Conservation (phyloP, 2,113 vertebrate genomes). For the Acrocephalus kingi region DNA sequence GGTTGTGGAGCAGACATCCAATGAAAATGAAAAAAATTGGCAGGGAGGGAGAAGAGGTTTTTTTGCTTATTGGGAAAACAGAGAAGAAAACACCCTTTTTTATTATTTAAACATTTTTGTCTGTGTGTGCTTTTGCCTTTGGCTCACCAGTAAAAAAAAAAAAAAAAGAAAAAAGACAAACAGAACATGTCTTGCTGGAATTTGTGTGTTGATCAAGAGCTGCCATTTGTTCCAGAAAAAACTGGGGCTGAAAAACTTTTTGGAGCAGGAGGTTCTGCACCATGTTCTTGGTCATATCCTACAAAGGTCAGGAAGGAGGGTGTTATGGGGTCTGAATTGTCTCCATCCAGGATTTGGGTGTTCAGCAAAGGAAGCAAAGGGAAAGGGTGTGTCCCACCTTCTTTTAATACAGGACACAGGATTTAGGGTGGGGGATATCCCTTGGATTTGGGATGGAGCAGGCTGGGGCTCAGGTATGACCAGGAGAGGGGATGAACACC, state of each 20-base stretch:
- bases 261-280: not conserved
- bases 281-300: not conserved
- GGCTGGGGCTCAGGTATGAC: not conserved
- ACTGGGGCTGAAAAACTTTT: not conserved
- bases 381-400: not conserved
- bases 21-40: not conserved
- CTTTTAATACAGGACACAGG: not conserved
- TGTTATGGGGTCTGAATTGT: fast-evolving
- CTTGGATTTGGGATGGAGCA: not conserved
- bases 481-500: not conserved
- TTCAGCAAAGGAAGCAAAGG: not conserved
- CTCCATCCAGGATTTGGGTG: not conserved
- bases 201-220: not conserved
- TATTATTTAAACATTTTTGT: slow-evolving; percentile 26
- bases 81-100: slow-evolving; percentile 11
- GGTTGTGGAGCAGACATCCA: not conserved
- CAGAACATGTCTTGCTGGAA: not conserved
- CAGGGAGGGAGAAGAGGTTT: not conserved
- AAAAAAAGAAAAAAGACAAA: not conserved
- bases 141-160: not conserved
- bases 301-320: not conserved
- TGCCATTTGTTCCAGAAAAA: not conserved
- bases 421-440: fast-evolving
- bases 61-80: not conserved
- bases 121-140: slow-evolving; percentile 18